Evolutionary conservation across 2,888 invertebrate genomes (phyloP).

Genomic region (Luperina testacea): DNA sequence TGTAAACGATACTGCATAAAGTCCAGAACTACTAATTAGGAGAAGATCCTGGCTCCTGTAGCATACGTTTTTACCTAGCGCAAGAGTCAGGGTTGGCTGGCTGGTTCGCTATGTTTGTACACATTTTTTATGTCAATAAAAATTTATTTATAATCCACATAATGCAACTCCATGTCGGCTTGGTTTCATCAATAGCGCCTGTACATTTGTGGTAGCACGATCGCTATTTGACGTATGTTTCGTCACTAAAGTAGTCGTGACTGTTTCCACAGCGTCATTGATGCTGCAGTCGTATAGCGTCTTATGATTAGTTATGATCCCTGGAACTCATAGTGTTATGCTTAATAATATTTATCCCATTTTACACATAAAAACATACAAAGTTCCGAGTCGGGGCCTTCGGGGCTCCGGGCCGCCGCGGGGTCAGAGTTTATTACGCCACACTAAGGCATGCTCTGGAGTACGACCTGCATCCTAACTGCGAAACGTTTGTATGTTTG

Average conservation of each 20-base stretch:
- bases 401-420: too few species aligned
- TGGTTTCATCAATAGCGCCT: conserved; percentile 8
- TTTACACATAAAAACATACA: not conserved
- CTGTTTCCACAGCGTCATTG: not conserved
- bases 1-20: too few species aligned
- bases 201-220: not conserved
- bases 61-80: not conserved
- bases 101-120: not conserved
- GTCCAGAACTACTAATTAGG: too few species aligned
- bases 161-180: not conserved
- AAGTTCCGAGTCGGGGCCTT: not conserved
- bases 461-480: too few species aligned
- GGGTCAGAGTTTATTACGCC: too few species aligned
- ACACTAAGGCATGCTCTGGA: too few species aligned
- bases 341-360: not conserved
- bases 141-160: not conserved
- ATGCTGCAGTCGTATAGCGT: not conserved
- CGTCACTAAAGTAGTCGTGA: not conserved
- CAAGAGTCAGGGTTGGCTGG: not conserved
- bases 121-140: not conserved
- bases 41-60: not conserved
- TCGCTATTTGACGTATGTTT: not conserved
- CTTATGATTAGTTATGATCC: not conserved
- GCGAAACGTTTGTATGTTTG: too few species aligned
- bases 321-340: not conserved